These are phyloP conservation scores for Brienomyrus brachyistius DNA, from an alignment of 2,113 vertebrate species.

Conservation along the genomic window DNA sequence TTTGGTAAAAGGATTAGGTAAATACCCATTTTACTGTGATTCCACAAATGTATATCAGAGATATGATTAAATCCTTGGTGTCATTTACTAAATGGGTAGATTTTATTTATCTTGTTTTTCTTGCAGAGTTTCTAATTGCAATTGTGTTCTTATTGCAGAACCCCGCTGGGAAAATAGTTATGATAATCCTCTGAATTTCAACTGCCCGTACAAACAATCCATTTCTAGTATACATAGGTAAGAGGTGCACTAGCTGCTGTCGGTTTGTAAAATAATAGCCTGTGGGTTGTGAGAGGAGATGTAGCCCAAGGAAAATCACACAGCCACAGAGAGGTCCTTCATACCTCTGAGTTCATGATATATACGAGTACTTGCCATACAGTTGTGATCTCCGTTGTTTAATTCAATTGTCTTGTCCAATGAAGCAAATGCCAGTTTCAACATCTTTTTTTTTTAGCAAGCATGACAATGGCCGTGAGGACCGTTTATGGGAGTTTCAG, in stretches of 20 bases:
- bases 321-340: neutral
- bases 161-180: conserved; percentile 6
- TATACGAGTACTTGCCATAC: neutral
- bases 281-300: neutral
- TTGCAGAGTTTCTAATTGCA: neutral
- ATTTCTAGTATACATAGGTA: conserved; percentile 9
- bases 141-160: neutral
- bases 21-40: neutral
- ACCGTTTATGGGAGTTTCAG: conserved; percentile 8
- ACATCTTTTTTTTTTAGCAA: conserved; percentile 1
- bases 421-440: neutral
- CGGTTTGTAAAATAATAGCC: neutral
- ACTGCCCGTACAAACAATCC: neutral
- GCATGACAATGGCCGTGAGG: conserved; percentile 6
- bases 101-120: neutral
- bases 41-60: neutral
- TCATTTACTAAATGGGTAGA: neutral
- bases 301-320: neutral
- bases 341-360: neutral
- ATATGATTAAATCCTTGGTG: neutral
- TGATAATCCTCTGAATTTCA: neutral
- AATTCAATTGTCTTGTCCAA: neutral
- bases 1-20: neutral
- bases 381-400: neutral
- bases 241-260: neutral